Conservation (phyloP, 2,113 vertebrate genomes). For the Maccullochella peelii region DNA sequence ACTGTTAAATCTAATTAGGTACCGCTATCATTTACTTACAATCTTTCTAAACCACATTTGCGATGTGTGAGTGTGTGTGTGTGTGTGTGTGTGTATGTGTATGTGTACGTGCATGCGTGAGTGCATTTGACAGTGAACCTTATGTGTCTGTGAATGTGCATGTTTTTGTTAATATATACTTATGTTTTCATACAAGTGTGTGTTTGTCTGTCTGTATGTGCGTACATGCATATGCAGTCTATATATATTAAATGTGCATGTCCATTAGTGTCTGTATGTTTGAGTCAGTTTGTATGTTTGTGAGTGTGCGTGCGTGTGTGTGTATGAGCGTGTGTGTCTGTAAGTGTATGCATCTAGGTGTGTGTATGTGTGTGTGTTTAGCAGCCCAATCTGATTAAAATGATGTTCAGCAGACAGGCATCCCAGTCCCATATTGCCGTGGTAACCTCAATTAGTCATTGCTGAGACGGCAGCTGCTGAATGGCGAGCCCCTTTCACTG, state of each 20-base stretch:
- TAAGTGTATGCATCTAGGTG: background rate
- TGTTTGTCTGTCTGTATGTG: background rate
- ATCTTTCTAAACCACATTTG: constrained; percentile 37
- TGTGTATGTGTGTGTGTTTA: constrained; percentile 40
- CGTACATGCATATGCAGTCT: background rate
- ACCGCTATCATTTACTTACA: constrained; percentile 67
- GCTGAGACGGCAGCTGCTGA: constrained; percentile 65
- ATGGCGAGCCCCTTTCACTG: constrained; percentile 51
- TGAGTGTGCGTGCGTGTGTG: background rate
- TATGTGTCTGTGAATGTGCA: background rate
- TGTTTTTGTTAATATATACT: background rate
- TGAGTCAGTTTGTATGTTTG: background rate
- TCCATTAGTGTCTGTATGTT: background rate
- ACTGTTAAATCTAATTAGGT: constrained; percentile 73
- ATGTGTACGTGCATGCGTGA: background rate
- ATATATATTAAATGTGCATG: background rate
- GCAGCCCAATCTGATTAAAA: constrained; percentile 68
- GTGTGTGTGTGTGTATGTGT: background rate
- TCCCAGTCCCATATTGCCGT: constrained; percentile 63
- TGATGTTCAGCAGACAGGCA: constrained; percentile 71
- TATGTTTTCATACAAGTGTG: background rate
- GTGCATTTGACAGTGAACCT: background rate
- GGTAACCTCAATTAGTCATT: constrained; percentile 77
- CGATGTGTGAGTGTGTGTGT: background rate
- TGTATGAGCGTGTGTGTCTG: background rate